Evolutionary conservation across 2,888 invertebrate species (phyloP).

Genomic region (Patella ulyssiponensis): DNA sequence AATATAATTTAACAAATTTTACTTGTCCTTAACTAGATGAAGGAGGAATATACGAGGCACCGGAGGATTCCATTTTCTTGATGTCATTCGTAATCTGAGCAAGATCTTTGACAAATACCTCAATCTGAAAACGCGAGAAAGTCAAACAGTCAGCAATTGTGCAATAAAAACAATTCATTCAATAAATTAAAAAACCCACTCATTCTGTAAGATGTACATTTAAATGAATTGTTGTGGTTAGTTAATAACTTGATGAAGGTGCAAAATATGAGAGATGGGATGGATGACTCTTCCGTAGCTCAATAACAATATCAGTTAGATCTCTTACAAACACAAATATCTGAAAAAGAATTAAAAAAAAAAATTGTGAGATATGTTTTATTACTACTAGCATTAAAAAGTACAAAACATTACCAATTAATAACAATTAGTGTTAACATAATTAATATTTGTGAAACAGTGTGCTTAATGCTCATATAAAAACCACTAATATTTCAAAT

Average conservation of each 20-base stretch:
- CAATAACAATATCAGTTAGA: slow-evolving; percentile 50
- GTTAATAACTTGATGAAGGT: slow-evolving; percentile 46
- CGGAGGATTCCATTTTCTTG: slow-evolving; percentile 60
- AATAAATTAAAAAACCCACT: not conserved
- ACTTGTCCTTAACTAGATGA: slow-evolving; percentile 59
- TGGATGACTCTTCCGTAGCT: slow-evolving; percentile 46
- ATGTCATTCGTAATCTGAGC: slow-evolving; percentile 70
- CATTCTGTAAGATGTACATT: not conserved
- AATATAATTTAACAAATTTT: slow-evolving; percentile 10
- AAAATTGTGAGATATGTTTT: too few species aligned
- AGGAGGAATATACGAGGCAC: slow-evolving; percentile 62
- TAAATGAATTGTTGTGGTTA: not conserved
- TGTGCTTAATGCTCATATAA: too few species aligned
- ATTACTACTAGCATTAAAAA: too few species aligned
- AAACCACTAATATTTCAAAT: too few species aligned
- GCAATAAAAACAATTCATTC: too few species aligned
- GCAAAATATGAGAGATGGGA: slow-evolving; percentile 39
- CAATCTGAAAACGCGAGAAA: slow-evolving; percentile 58
- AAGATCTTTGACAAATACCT: slow-evolving; percentile 69
- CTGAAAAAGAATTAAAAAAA: slow-evolving; percentile 40
- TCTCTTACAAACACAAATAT: slow-evolving; percentile 55
- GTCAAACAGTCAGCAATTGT: too few species aligned
- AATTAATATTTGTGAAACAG: too few species aligned
- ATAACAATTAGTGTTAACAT: too few species aligned
- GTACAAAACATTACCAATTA: too few species aligned